Conservation (phyloP, 2,113 vertebrate genomes). For the Saimiri boliviensis region DNA sequence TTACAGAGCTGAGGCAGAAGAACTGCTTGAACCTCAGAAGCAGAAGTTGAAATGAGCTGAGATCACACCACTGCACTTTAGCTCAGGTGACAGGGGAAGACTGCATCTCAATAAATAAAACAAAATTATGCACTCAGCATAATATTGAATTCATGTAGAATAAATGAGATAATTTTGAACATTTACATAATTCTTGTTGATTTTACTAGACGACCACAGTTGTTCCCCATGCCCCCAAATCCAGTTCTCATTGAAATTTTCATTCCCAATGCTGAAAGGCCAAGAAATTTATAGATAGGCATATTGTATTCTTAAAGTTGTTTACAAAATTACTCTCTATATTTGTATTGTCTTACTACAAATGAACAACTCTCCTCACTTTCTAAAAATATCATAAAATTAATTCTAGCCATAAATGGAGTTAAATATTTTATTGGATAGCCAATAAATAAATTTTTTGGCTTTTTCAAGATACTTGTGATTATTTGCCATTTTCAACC, state of each 20-base stretch:
- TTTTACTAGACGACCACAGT: background rate
- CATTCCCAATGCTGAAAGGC: background rate
- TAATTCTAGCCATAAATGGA: background rate
- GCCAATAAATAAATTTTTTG: conserved; percentile 41
- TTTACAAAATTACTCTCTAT: background rate
- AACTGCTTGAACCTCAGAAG: too few species aligned
- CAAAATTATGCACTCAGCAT: background rate
- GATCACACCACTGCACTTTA: too few species aligned
- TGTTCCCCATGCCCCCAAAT: background rate
- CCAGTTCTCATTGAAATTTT: background rate
- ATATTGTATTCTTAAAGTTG: background rate
- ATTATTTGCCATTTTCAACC: conserved; percentile 18
- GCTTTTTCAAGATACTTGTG: background rate
- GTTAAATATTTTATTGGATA: conserved; percentile 28
- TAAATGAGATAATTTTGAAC: background rate
- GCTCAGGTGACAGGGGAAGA: too few species aligned
- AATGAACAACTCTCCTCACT: conserved; percentile 25
- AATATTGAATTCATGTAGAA: background rate
- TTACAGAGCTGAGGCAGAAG: too few species aligned
- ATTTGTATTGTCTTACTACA: conserved; percentile 42
- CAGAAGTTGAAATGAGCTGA: too few species aligned
- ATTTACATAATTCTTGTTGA: background rate
- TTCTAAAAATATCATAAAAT: conserved; percentile 31
- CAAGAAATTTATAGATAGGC: background rate
- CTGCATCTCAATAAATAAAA: too few species aligned